Base-by-base conservation (phyloP, 2,888 invertebrate species). In the Corbicula japonica region DNA sequence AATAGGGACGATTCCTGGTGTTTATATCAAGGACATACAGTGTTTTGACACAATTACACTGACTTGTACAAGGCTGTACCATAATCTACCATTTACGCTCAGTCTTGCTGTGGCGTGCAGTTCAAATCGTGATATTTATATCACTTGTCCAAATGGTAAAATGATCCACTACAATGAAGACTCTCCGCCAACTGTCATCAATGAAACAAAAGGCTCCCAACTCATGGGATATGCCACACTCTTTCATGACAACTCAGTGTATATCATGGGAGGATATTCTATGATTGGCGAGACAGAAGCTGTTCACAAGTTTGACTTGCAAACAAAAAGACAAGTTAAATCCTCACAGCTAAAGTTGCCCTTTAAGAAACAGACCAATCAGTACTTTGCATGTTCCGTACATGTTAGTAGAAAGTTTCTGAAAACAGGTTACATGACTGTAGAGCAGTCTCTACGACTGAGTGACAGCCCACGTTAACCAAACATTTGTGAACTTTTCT, bases 1-100 rank as follows among this genome's bases (percentile, higher is more conserved):
- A 1, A 81, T 85, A 38, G 76, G 72, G 1, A 68, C 81, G 60
- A 71, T 82, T 32, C 82, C 86, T 30, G 87, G 87, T 26, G 83
- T 83, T 2, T 88, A 86, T 62, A 79, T 83, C 0, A 85, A 86
- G 30, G 87, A 86, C 26, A 87, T 88, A 54, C 89, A 89, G 70
- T 84, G 83, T 48, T 89, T 85, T 72, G 86, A 89, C 63, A 85
- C 87, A 2, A 60, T 70, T 2, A 76, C 80, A 5, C 54, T 78
- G 5, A 76, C 84, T 15, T 84, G 87, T 52, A 78, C 81, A 21
- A 63, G 71, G 28, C 32, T 83, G 5, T 71, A 82, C 46, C 62
- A 78, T 32, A 76, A 77, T 21, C 70, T 87, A 18, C 87, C 85
- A 46, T 74, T 76, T 26, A 73, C 81, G 1, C 60, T 77, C 3